A percentile compares a stretch with the other conserved stretches of the same genome.
Evolutionary conservation across 2,888 invertebrate genomes (phyloP).

Genomic region (Drosophila quinaria): DNA sequence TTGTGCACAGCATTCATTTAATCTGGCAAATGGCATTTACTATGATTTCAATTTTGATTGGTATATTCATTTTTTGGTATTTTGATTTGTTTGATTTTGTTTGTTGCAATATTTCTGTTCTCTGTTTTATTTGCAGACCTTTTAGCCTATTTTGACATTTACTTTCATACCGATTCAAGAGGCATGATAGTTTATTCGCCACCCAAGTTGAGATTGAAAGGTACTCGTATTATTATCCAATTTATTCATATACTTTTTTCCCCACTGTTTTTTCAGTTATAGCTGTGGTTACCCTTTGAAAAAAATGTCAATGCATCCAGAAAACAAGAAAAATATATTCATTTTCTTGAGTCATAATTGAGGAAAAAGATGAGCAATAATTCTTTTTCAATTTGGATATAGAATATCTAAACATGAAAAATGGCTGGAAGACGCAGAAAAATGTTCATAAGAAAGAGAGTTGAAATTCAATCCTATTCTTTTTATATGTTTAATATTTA

Average conservation of each 20-base stretch:
- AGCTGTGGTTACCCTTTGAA: background rate
- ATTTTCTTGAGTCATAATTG: background rate
- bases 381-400: background rate
- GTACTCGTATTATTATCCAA: constrained; percentile 86
- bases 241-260: constrained; percentile 43
- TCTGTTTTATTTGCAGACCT: constrained; percentile 88
- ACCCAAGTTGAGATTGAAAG: constrained; percentile 90
- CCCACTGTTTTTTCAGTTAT: constrained; percentile 43
- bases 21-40: constrained; percentile 28
- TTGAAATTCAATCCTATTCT: background rate
- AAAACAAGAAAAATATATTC: background rate
- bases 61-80: constrained; percentile 36
- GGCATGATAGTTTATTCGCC: constrained; percentile 89
- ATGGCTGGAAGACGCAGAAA: no score
- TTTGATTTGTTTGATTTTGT: constrained; percentile 37
- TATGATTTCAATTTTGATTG: constrained; percentile 19
- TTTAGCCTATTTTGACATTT: constrained; percentile 90
- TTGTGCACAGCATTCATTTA: constrained; percentile 35
- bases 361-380: background rate
- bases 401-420: background rate
- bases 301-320: background rate
- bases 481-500: no score
- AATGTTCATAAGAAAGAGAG: background rate
- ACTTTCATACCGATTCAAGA: constrained; percentile 91
- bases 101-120: constrained; percentile 47